Conservation (phyloP, 2,113 vertebrate genomes). For the Crotalus viridis region DNA sequence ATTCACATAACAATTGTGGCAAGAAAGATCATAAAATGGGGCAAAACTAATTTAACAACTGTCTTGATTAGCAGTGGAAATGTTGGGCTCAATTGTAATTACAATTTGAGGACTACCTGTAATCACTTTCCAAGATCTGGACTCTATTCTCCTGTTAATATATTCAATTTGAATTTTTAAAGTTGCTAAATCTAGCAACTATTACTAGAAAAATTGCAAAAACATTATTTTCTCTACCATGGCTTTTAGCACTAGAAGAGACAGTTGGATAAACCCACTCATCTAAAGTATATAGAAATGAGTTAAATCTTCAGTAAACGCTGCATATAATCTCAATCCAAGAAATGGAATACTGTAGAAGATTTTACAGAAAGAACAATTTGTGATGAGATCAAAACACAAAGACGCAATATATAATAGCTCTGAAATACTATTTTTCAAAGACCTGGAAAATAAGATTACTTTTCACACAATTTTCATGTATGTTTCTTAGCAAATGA, state of each 20-base stretch:
- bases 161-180: not conserved
- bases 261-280: not conserved
- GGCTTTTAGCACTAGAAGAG: not conserved
- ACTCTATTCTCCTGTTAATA: not conserved
- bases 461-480: not conserved
- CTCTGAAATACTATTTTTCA: not conserved
- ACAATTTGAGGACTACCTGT: too few species aligned
- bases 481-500: not conserved
- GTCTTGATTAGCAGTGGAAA: too few species aligned
- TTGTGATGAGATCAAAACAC: not conserved
- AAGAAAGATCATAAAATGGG: too few species aligned
- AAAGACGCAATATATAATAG: not conserved
- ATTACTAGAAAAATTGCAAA: not conserved
- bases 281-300: not conserved
- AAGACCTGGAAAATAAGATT: not conserved
- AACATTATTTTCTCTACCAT: not conserved
- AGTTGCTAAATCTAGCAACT: not conserved
- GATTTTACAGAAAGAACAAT: not conserved
- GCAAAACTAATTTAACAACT: too few species aligned
- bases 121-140: not conserved
- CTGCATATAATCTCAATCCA: not conserved
- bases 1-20: too few species aligned
- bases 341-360: not conserved
- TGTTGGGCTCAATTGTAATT: too few species aligned
- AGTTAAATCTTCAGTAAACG: not conserved